phyloP scores from a whole-genome alignment of 2,113 vertebrate genomes.

The Catagonus wagneri region DNA sequence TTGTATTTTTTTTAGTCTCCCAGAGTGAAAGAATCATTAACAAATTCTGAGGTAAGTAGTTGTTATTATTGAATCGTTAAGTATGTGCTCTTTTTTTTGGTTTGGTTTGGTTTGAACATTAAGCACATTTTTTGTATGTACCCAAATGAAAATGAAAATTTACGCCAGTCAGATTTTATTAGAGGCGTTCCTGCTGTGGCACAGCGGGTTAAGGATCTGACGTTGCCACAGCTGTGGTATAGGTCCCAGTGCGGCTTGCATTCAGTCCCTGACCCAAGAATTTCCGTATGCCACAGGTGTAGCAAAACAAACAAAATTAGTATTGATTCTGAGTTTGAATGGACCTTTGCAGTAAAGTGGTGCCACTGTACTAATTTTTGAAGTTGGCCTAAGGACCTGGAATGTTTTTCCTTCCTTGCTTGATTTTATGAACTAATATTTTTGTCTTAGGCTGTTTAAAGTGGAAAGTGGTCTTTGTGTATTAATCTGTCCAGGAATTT shows the following conservation, averaged over 20 bases:
- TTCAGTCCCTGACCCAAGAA: too few relatives aligned
- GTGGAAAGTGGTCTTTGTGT: neutral
- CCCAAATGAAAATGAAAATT: neutral
- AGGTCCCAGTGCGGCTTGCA: too few relatives aligned
- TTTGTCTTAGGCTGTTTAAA: neutral
- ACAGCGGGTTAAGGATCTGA: too few relatives aligned
- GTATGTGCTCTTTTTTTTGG: neutral
- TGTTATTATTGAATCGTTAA: neutral
- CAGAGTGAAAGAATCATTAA: conserved; percentile 95
- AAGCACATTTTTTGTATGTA: neutral
- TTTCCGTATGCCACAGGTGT: too few relatives aligned
- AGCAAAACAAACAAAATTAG: too few relatives aligned
- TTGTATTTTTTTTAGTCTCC: conserved; percentile 93
- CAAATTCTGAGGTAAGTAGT: conserved; percentile 93
- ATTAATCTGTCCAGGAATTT: neutral
- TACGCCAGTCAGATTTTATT: neutral
- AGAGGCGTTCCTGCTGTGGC: too few relatives aligned
- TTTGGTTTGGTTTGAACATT: conserved; percentile 28
- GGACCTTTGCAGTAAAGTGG: neutral
- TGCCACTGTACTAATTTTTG: neutral
- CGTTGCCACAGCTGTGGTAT: too few relatives aligned
- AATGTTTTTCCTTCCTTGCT: neutral
- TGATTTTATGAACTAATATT: neutral
- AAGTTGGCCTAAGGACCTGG: neutral
- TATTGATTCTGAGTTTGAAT: neutral